phyloP scores from a whole-genome alignment of 2,888 invertebrate species.

The Drosophila meridiana region DNA sequence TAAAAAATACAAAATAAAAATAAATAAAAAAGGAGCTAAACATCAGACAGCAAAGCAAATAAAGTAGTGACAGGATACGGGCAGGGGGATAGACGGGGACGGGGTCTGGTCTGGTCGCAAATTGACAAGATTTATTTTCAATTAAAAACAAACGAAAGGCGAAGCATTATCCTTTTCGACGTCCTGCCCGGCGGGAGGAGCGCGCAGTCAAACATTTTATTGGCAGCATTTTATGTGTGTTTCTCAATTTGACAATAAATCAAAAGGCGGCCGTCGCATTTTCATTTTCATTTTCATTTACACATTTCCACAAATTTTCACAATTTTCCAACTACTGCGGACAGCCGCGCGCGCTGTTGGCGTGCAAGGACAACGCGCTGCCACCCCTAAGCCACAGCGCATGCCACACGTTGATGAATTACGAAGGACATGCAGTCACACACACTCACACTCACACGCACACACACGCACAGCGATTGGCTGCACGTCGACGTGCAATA shows the following conservation, averaged over 20 bases:
- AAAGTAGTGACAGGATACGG: constrained; percentile 31
- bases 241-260: constrained; percentile 80
- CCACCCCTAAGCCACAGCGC: constrained; percentile 77
- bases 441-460: constrained; percentile 5
- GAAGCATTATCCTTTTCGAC: constrained; percentile 62
- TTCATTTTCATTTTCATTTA: constrained; percentile 42
- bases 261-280: constrained; percentile 69
- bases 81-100: constrained; percentile 14
- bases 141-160: constrained; percentile 73
- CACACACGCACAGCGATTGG: constrained; percentile 66
- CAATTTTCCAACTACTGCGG: constrained; percentile 49
- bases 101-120: constrained; percentile 67
- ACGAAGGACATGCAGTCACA: constrained; percentile 73
- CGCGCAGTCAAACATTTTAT: constrained; percentile 65
- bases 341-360: constrained; percentile 17
- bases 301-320: constrained; percentile 52
- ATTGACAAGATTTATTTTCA: constrained; percentile 83
- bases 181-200: constrained; percentile 17
- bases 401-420: constrained; percentile 71
- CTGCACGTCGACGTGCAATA: constrained; percentile 79
- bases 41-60: constrained; percentile 57
- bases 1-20: constrained; percentile 27
- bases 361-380: constrained; percentile 49
- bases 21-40: constrained; percentile 3
- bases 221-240: constrained; percentile 76